Base-by-base conservation (phyloP, 2,888 invertebrate species). In the Phengaris alcon region DNA sequence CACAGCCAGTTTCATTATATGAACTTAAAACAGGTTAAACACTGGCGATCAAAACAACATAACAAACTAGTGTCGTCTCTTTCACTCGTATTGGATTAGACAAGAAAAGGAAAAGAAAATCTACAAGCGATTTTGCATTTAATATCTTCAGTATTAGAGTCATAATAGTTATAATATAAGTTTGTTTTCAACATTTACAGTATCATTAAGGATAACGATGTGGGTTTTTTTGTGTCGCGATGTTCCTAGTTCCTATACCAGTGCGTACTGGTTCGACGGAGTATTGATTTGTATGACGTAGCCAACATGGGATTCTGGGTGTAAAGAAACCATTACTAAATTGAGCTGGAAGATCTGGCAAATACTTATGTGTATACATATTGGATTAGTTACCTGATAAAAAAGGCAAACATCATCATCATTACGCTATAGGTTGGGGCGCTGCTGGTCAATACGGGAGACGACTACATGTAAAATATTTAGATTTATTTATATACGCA, bases 1-100 rank as follows among this genome's bases (percentile, higher is more conserved):
- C 12, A 55, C 73, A 55, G 57, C 59, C 68, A 73, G 73, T 69
- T 64, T 54, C 22, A 64, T 73, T 73, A 72, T 74, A 74, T 68
- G 55, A 69, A 75, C 73, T 48, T 72, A 84, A 83, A 85, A 84
- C 85, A 78, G 82, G 84, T 73, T 75, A 68, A 75, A 46, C 57
- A 64, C 76, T 74, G 59, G 68, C 22, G 68, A 73, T 68, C 68
- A 64, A 73, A 64, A 55, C 52, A 44, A 68, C 46, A 44, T 12
- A 6, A 9, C 68, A 52, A 68, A 54, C 8, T 35, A 35, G 51
- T 35, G 13, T 52, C 35, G 22, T 72, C 72, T 72, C 72, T 52
- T 52, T 72, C 22, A 15, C 35, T 2, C 13, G 72, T 72, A 22
- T 54, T 22, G 12, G 52, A 35, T 72, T 35, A 72, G 72, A 72